phyloP scores from a whole-genome alignment of 2,113 vertebrate genomes.

The Micromys minutus region DNA sequence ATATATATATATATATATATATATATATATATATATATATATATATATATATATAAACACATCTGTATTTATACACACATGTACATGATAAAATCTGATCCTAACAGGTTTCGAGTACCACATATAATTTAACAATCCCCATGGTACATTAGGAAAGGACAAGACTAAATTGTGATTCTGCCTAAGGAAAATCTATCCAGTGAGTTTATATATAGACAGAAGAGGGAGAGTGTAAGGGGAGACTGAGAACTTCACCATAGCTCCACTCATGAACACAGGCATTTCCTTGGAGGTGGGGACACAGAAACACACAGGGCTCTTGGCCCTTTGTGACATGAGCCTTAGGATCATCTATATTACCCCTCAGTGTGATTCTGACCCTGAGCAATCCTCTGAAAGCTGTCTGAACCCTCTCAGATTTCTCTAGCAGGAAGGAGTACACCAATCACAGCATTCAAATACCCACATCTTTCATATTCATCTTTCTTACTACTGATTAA shows the following conservation, averaged over 20 bases:
- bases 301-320: neutral
- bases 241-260: neutral
- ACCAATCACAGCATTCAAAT: neutral
- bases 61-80: neutral
- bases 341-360: neutral
- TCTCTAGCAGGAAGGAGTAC: neutral
- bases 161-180: neutral
- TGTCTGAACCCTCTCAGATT: neutral
- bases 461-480: neutral
- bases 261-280: neutral
- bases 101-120: constrained; percentile 11
- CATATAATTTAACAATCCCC: neutral
- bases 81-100: neutral
- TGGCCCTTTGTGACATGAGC: neutral
- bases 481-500: neutral
- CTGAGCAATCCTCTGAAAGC: neutral
- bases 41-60: neutral
- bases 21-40: neutral
- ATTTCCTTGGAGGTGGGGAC: neutral
- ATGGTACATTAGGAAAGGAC: neutral
- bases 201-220: constrained; percentile 3
- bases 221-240: neutral
- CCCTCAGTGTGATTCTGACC: neutral
- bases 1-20: neutral
- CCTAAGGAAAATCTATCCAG: constrained; percentile 18